Evolutionary conservation across 2,113 vertebrate species (phyloP).

Genomic region (Gnathochromis pfefferi): DNA sequence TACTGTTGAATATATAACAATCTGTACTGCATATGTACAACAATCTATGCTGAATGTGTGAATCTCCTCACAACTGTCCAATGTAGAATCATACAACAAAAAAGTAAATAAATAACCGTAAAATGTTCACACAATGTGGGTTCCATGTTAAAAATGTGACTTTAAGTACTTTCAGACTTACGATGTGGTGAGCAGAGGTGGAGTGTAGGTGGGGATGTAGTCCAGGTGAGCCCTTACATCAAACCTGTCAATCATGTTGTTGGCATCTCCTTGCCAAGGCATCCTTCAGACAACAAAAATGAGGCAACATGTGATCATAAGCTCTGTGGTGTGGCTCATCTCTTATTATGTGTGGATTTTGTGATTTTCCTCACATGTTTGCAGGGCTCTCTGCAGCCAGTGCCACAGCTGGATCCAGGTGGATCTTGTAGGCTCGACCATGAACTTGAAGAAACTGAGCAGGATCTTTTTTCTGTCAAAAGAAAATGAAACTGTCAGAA

Average conservation of each 20-base stretch:
- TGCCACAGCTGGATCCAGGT: conserved; percentile 89
- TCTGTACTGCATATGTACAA: neutral
- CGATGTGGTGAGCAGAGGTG: conserved; percentile 81
- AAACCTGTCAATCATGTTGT: conserved; percentile 96
- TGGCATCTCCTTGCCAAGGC: conserved; percentile 96
- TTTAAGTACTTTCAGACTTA: conserved; percentile 61
- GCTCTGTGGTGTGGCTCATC: neutral
- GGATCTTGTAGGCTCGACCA: conserved; percentile 89
- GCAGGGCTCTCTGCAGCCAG: conserved; percentile 90
- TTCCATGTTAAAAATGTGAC: neutral
- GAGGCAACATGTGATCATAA: neutral
- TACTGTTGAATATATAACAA: neutral
- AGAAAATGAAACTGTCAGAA: neutral
- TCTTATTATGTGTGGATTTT: neutral
- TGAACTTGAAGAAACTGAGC: conserved; percentile 96
- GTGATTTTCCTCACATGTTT: conserved; percentile 80
- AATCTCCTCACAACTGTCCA: neutral
- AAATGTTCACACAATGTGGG: neutral
- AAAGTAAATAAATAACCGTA: neutral
- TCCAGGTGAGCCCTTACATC: conserved; percentile 92
- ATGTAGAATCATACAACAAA: neutral
- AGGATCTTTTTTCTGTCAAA: conserved; percentile 86
- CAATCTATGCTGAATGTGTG: neutral
- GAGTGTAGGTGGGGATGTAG: conserved; percentile 87
- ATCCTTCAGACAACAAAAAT: conserved; percentile 72